Conservation (phyloP, 1,140 invertebrate species). For the Drosophila azteca region DNA sequence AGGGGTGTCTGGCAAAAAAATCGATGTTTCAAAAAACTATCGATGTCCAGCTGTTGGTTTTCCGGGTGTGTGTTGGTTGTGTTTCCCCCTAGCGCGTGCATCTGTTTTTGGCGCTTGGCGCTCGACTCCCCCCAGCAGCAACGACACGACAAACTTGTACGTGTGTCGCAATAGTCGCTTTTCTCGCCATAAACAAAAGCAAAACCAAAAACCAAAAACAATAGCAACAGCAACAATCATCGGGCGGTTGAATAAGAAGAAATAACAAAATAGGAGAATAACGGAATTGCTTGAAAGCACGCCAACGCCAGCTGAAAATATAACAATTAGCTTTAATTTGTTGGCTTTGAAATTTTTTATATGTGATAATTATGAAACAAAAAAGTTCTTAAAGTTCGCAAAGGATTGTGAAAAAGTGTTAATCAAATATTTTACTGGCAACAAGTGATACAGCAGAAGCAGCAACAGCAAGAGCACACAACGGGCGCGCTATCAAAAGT, state of each 20-base stretch:
- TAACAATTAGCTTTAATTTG: constrained; percentile 36
- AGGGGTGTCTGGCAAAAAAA: no score
- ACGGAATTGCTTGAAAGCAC: constrained; percentile 6
- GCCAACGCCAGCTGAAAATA: constrained; percentile 6
- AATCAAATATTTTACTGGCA: constrained; percentile 66
- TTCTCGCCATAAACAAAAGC: constrained; percentile 36
- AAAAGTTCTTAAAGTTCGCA: constrained; percentile 49
- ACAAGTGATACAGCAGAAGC: constrained; percentile 54
- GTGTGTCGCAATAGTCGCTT: constrained; percentile 51
- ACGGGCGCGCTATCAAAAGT: constrained; percentile 39
- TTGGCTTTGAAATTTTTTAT: constrained; percentile 32
- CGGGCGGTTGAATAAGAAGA: constrained; percentile 57
- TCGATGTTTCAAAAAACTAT: no score
- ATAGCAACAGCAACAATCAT: constrained; percentile 5
- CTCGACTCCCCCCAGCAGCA: constrained; percentile 27
- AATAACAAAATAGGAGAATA: constrained; percentile 24
- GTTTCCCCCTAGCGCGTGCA: constrained; percentile 61
- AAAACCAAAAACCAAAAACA: neutral
- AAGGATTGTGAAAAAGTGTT: constrained; percentile 57
- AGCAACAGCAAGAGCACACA: constrained; percentile 15
- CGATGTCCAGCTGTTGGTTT: no score
- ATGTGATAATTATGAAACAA: constrained; percentile 36
- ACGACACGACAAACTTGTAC: constrained; percentile 38
- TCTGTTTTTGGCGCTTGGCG: constrained; percentile 54
- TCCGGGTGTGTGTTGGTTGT: constrained; percentile 1